Base-by-base conservation (phyloP, 2,888 invertebrate species). In the Beris morrisii region DNA sequence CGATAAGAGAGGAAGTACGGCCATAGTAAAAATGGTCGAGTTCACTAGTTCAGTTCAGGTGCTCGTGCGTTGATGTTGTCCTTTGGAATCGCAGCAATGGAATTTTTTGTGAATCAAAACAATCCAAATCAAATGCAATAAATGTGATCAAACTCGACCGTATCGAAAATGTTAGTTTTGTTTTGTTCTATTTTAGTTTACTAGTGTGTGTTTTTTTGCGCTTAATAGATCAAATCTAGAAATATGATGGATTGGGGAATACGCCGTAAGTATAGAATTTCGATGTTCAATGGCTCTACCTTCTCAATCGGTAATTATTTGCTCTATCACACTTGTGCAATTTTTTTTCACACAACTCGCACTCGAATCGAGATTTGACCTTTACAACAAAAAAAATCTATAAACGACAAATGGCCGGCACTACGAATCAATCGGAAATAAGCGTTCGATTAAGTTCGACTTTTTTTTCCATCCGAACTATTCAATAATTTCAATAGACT, bases 221-320 rank as follows among this genome's bases (percentile, higher is more conserved):
- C 4, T 52, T 61, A 11, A 52, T 52, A 52, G 61, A 61, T 22
- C 22, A 64, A 64, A 54, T 11, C 32, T 43, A 13, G 38, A 54
- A 85, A 81, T 76, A 88, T 87, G 88, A 87, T 88, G 87, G 88
- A 88, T 82, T 88, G 88, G 88, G 88, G 88, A 72, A 86, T 88
- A 75, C 84, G 88, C 84, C 86, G 88, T 88, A 85, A 84, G 88
- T 85, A 81, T 64, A 58, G 69, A 71, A 59, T 66, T 58, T 30
- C 5, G 5, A 22, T 6, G n/a, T 6, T 11, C 56, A 43, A 4
- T 48, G 11, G 31, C 31, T 30, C 12, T 7, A 32, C 5, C 53
- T 54, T 54, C n/a, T 12, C 31, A 31, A 11, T 57, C 30, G 38
- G 15, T 54, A 54, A 13, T 28, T 13, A 48, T 28, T 5, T 31